Evolutionary conservation across 2,113 vertebrate genomes (phyloP).

Genomic region (Bambusicola thoracicus): DNA sequence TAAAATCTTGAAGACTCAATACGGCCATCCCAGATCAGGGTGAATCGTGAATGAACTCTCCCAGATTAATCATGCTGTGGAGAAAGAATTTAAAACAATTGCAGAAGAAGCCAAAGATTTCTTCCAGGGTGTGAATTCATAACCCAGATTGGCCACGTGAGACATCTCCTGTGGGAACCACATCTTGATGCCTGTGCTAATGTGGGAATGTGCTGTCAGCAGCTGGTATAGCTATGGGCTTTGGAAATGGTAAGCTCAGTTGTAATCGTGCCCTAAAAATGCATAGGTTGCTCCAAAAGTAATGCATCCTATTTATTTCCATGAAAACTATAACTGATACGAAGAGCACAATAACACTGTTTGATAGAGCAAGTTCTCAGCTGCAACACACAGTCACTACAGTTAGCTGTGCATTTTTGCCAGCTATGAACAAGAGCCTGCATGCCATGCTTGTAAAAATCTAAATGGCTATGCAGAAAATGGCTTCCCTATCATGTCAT

Average conservation of each 20-base stretch:
- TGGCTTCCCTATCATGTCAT: too few relatives aligned
- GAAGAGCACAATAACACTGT: neutral
- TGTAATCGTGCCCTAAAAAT: neutral
- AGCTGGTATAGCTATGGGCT: neutral
- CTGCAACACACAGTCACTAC: neutral
- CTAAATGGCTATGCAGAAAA: too few relatives aligned
- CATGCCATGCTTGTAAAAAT: too few relatives aligned
- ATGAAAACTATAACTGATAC: neutral
- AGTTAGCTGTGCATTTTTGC: too few relatives aligned
- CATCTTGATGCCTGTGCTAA: neutral
- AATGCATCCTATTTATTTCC: neutral
- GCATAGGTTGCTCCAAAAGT: neutral
- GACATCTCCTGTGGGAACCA: neutral
- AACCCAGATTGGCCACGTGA: rapidly evolving
- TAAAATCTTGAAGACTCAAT: neutral
- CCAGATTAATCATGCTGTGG: neutral
- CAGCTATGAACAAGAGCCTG: too few relatives aligned
- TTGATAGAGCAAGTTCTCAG: neutral
- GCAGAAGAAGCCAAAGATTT: neutral
- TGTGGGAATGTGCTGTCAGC: neutral
- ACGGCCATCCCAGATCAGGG: too few relatives aligned
- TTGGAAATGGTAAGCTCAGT: neutral
- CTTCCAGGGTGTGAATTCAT: rapidly evolving
- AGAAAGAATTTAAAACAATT: neutral
- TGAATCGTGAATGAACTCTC: neutral